Base-by-base conservation (phyloP, 2,113 vertebrate species). In the Phyllostomus hastatus region DNA sequence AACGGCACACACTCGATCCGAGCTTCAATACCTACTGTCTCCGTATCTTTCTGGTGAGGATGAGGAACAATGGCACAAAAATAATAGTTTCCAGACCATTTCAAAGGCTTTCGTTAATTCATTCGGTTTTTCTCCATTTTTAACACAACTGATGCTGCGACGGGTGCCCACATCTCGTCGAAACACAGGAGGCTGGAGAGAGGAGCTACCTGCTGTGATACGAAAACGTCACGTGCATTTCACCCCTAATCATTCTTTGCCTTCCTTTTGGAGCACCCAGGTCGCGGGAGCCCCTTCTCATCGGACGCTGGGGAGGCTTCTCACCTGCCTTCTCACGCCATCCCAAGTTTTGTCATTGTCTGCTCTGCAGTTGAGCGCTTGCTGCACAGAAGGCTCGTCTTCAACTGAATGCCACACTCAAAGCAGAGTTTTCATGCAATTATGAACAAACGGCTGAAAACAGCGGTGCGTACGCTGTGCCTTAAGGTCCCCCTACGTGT, bases 31-130 rank as follows among this genome's bases (percentile, higher is more conserved):
- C 33, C 33, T 80, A n/a, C 8, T 48, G 83, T 67, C 26, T 14
- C 46, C 41, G 15, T 89, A 2, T 33, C 10, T 33, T 92, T n/a
- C 10, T 11, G 33, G 28, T 19, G 59, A 82, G 85, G 80, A 81
- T 19, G 59, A 82, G 85, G 80, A 81, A 97, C 19, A 97, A 67
- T 85, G 33, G 28, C 12, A 64, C 59, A 64, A 86, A 91, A 97
- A 93, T 61, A 86, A 22, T 72, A 67, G 3, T 92, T 97, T 97
- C 95, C 46, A 31, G 97, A n/a, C 0, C 20, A 46, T 50, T 91
- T 93, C 64, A 84, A 96, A 94, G 33, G 57, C 46, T 70, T 80
- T 35, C 87, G 7, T 97, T 93, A 97, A 78, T 97, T 96, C 97
- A 88, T 20, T 85, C 96, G 38, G 75, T 88, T n/a, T n/a, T 88